Conservation (phyloP, 2,888 invertebrate genomes). For the Neoascia interrupta region DNA sequence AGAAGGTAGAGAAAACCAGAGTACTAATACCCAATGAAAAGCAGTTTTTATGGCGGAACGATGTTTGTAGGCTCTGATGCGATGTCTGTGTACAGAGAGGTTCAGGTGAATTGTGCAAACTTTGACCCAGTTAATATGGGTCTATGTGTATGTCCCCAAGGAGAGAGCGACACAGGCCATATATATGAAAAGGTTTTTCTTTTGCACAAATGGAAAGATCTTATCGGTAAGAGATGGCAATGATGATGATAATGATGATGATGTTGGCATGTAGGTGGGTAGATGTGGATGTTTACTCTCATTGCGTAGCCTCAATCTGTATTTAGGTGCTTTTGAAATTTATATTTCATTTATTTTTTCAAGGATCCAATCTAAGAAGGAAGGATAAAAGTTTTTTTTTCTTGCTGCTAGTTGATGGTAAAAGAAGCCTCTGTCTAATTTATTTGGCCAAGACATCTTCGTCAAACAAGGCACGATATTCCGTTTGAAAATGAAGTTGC, state of each 20-base stretch:
- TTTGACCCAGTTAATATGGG: slow-evolving; percentile 57
- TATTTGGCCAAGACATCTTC: slow-evolving; percentile 58
- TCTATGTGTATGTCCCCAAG: slow-evolving; percentile 30
- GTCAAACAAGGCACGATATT: slow-evolving; percentile 59
- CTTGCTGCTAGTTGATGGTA: slow-evolving; percentile 35
- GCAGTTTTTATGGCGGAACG: slow-evolving; percentile 35
- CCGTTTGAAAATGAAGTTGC: slow-evolving; percentile 11
- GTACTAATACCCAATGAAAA: slow-evolving; percentile 61
- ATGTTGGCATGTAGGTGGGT: background rate
- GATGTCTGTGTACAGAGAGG: background rate
- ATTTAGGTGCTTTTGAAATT: slow-evolving; percentile 69
- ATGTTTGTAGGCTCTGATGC: slow-evolving; percentile 12
- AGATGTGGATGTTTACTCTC: slow-evolving; percentile 29
- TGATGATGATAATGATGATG: slow-evolving; percentile 43
- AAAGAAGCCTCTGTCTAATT: slow-evolving; percentile 58
- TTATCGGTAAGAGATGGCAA: slow-evolving; percentile 61
- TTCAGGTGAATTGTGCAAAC: slow-evolving; percentile 63
- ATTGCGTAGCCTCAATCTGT: slow-evolving; percentile 65
- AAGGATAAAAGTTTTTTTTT: slow-evolving; percentile 47
- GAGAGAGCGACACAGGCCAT: slow-evolving; percentile 12
- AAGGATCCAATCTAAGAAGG: slow-evolving; percentile 57
- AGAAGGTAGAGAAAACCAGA: slow-evolving; percentile 1
- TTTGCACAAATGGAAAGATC: slow-evolving; percentile 65
- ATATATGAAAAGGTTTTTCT: slow-evolving; percentile 58
- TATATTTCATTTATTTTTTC: slow-evolving; percentile 57